A percentile compares a stretch with the other conserved stretches of the same genome.
These are phyloP conservation scores for Cerastis rubricosa DNA, from an alignment of 2,888 invertebrate species.

Conservation along the genomic window DNA sequence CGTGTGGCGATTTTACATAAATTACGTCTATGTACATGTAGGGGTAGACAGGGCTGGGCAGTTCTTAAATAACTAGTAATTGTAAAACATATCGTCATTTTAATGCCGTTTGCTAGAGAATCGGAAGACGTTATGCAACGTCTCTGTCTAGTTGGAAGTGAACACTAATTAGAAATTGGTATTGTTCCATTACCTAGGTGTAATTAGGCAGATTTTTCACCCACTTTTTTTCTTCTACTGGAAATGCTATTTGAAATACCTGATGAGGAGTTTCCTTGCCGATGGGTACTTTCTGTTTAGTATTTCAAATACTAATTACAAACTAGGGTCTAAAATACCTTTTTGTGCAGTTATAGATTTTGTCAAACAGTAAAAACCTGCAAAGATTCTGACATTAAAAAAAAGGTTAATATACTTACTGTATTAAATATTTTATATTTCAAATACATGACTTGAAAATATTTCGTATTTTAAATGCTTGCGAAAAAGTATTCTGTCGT, in stretches of 20 bases:
- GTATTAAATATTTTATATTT: not conserved
- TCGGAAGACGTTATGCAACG: too few relatives aligned
- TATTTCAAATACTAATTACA: not conserved
- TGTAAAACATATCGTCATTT: not conserved
- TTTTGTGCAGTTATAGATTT: not conserved
- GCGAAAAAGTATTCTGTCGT: not conserved
- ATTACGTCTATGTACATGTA: conserved; percentile 39
- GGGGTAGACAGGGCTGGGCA: not conserved
- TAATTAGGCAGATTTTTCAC: too few relatives aligned
- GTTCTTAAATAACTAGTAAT: not conserved
- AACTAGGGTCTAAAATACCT: not conserved
- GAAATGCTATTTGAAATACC: not conserved
- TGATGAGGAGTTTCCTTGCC: not conserved
- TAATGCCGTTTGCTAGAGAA: too few relatives aligned
- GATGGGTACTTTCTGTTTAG: not conserved
- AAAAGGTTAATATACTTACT: not conserved
- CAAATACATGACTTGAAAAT: not conserved
- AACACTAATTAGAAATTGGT: too few relatives aligned
- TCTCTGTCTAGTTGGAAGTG: too few relatives aligned
- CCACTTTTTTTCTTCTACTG: too few relatives aligned
- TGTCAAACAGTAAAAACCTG: not conserved
- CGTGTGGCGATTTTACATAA: conserved; percentile 59
- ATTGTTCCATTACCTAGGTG: too few relatives aligned
- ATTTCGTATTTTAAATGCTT: not conserved
- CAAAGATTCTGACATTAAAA: not conserved